phyloP scores from a whole-genome alignment of 1,140 invertebrate genomes.

The Drosophila sproati region DNA sequence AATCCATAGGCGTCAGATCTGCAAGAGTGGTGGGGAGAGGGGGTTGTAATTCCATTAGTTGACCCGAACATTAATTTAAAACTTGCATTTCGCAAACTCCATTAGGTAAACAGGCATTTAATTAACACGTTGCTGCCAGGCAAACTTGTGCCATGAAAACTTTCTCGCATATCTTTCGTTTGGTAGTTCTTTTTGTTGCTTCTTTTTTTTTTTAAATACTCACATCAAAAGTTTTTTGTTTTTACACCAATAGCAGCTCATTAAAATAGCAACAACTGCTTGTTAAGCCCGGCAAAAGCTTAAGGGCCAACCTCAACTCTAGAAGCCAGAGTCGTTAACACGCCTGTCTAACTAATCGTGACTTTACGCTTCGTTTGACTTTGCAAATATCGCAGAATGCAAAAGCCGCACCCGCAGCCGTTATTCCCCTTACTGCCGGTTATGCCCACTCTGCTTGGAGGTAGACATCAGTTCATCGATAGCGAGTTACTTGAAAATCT shows the following conservation, averaged over 20 bases:
- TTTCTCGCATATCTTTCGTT: conserved; percentile 31
- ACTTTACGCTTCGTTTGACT: conserved; percentile 84
- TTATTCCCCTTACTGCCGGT: neutral
- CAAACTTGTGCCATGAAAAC: conserved; percentile 67
- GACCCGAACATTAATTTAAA: conserved; percentile 74
- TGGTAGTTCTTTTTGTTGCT: conserved; percentile 31
- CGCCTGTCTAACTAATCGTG: conserved; percentile 84
- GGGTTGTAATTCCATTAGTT: conserved; percentile 33
- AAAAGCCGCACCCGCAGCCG: conserved; percentile 23
- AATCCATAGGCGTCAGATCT: conserved; percentile 84
- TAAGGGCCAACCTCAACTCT: conserved; percentile 10
- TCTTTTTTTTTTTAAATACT: conserved; percentile 59
- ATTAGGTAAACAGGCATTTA: conserved; percentile 82
- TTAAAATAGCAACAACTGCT: conserved; percentile 74
- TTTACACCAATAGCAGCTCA: conserved; percentile 68
- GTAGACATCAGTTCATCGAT: conserved; percentile 62
- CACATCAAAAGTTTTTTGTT: conserved; percentile 75
- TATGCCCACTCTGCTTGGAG: neutral
- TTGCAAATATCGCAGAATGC: conserved; percentile 80
- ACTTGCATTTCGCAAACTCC: conserved; percentile 68
- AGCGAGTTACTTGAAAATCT: conserved; percentile 56
- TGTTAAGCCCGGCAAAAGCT: conserved; percentile 46
- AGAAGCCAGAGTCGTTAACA: conserved; percentile 71
- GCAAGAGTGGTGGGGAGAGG: neutral
- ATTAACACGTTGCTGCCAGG: conserved; percentile 72